phyloP scores from a whole-genome alignment of 2,113 vertebrate genomes.

The Lanius collurio region DNA sequence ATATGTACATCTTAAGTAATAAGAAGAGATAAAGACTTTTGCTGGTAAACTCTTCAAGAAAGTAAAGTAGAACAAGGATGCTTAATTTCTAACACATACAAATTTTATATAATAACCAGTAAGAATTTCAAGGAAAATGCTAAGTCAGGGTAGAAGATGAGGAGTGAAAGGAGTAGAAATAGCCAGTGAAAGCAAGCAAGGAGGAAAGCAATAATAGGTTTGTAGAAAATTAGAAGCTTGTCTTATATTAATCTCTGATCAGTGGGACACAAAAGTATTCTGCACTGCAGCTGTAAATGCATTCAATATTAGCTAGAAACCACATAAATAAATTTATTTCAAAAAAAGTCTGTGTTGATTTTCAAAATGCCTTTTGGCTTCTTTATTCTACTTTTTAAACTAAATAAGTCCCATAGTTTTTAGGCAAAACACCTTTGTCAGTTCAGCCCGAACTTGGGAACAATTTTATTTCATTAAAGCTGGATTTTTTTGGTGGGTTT shows the following conservation, averaged over 20 bases:
- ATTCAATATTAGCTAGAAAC: not conserved
- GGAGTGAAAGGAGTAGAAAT: not conserved
- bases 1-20: not conserved
- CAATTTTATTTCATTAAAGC: not conserved
- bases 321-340: not conserved
- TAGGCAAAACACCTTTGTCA: not conserved
- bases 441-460: not conserved
- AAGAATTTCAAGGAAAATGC: not conserved
- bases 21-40: not conserved
- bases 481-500: too few relatives aligned
- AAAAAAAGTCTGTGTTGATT: not conserved
- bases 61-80: not conserved
- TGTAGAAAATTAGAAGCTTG: not conserved
- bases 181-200: not conserved
- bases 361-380: not conserved
- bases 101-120: not conserved
- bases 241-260: not conserved
- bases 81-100: not conserved
- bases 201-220: not conserved
- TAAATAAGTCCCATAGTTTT: not conserved
- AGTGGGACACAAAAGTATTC: not conserved
- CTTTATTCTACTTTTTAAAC: not conserved
- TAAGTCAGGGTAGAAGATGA: not conserved
- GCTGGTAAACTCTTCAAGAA: not conserved
- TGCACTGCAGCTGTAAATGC: not conserved